Evolutionary conservation across 1,140 invertebrate species (phyloP).

Genomic region (Adoxophyes honmai): DNA sequence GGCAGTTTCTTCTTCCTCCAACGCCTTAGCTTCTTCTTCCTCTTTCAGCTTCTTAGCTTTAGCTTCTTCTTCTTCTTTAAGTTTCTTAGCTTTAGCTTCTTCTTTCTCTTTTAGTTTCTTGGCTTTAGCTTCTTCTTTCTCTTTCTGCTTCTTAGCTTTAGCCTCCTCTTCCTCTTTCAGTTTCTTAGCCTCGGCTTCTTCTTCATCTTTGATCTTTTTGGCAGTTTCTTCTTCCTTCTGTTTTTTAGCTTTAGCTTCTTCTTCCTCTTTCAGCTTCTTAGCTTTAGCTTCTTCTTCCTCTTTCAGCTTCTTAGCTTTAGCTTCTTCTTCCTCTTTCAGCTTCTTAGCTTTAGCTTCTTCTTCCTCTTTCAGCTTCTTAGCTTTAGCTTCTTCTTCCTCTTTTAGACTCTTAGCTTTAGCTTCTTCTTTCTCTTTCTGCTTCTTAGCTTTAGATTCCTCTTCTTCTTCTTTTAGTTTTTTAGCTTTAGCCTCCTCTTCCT

Average conservation of each 20-base stretch:
- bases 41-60: slow-evolving; percentile 26
- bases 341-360: slow-evolving; percentile 15
- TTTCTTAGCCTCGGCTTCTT: slow-evolving; percentile 18
- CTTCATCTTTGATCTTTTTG: slow-evolving; percentile 19
- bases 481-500: slow-evolving; percentile 20
- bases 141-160: slow-evolving; percentile 28
- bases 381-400: slow-evolving; percentile 26
- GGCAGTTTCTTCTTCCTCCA: slow-evolving; percentile 19
- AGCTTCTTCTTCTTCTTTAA: slow-evolving; percentile 26
- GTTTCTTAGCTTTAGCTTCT: slow-evolving; percentile 26
- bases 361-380: slow-evolving; percentile 24
- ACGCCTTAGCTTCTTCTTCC: slow-evolving; percentile 9
- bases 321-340: slow-evolving; percentile 24
- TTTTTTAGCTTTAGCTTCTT: slow-evolving; percentile 25
- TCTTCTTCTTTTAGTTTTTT: slow-evolving; percentile 26
- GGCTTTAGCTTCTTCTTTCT: slow-evolving; percentile 21
- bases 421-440: slow-evolving; percentile 29
- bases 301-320: slow-evolving; percentile 23
- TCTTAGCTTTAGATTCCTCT: slow-evolving; percentile 20
- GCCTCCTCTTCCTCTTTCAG: slow-evolving; percentile 17
- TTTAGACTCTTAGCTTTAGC: slow-evolving; percentile 23
- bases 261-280: slow-evolving; percentile 22
- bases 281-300: slow-evolving; percentile 21
- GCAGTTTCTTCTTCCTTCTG: slow-evolving; percentile 19
- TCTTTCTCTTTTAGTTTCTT: slow-evolving; percentile 26